Evolutionary conservation across 2,113 vertebrate species (phyloP), one percentile per base, ranked within the genome.

Genomic region (Polyodon spathula): DNA sequence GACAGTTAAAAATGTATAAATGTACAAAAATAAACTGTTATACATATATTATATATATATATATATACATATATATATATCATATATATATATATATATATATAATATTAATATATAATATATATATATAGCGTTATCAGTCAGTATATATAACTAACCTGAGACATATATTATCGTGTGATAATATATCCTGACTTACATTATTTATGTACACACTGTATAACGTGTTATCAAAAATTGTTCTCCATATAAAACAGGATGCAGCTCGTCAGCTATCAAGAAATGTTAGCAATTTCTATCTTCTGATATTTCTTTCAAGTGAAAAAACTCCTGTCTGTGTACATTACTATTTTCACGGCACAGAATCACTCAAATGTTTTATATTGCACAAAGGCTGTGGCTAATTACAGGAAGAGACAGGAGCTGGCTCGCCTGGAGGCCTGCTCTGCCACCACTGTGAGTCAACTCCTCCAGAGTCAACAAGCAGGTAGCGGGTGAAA

Each of bases 321-420:
- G 80, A 75, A 80, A 70, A 81, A 86, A 77, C 77, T 82, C 77
- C 78, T 85, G 85, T 86, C 84, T 75, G 64, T 68, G 74, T 75
- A 60, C 73, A 85, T 88, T 87, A 84, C 65, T 69, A 65, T 57
- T 76, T 68, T 72, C 67, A 63, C 54, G 54, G 64, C 0, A 43
- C 68, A 57, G 73, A 71, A 66, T 66, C 71, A 57, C 48, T 79
- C 78, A n/a, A n/a, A n/a, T 80, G 75, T 71, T 86, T 76, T 81
- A 73, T 72, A 83, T 72, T 79, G 68, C 80, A 78, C 77, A 83
- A 72, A 76, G 74, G 74, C 83, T 85, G 75, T 78, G 81, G 82
- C 82, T 89, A 93, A 90, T 93, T 88, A 88, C 84, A 79, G 64
- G 81, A 89, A 86, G 81, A 88, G 86, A 86, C 86, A 66, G 58